Conservation (phyloP, 2,113 vertebrate genomes). For the Leucopsar rothschildi region DNA sequence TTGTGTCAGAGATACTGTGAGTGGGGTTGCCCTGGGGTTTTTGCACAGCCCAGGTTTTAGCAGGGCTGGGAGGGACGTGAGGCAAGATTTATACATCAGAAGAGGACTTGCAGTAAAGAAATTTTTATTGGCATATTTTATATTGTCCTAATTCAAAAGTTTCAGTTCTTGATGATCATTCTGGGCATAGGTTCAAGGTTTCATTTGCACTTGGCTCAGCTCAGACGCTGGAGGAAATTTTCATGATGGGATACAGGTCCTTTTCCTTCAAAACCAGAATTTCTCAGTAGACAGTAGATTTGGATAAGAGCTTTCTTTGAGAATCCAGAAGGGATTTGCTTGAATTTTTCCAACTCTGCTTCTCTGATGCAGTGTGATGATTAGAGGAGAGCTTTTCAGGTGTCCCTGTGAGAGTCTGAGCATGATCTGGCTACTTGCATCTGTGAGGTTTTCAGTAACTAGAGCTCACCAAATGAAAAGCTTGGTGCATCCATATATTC, state of each 20-base stretch:
- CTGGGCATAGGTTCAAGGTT: conserved; percentile 36
- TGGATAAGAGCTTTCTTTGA: background rate
- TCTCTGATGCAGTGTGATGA: background rate
- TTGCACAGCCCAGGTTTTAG: background rate
- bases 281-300: background rate
- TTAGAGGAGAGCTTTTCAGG: background rate
- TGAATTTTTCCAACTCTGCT: background rate
- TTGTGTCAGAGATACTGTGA: background rate
- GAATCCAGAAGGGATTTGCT: background rate
- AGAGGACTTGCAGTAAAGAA: background rate
- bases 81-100: background rate
- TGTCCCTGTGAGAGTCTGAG: background rate
- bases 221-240: conserved; percentile 12
- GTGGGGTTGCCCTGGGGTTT: background rate
- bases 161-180: conserved; percentile 11
- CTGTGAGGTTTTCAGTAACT: background rate
- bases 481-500: background rate
- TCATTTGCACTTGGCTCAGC: conserved; percentile 34
- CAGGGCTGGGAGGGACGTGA: background rate
- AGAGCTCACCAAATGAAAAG: background rate
- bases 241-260: background rate
- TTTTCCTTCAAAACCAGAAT: conserved; percentile 2
- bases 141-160: background rate
- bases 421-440: background rate
- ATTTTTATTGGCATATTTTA: conserved; percentile 34